Evolutionary conservation across 2,113 vertebrate species (phyloP).

Genomic region (Nannobrachium achirus): DNA sequence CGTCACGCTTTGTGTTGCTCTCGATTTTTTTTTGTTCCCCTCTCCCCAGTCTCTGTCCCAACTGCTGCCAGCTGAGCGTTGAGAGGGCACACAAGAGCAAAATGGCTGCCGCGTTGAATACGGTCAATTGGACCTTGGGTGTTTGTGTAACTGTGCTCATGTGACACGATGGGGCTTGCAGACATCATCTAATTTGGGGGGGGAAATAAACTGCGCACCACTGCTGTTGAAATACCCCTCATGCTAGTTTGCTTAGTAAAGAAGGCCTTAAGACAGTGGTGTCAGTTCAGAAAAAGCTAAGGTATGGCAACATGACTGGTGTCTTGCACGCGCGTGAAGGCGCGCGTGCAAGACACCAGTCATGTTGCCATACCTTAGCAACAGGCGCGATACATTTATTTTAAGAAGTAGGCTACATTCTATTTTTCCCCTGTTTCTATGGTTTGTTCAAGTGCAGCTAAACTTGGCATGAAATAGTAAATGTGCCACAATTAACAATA

Average conservation of each 20-base stretch:
- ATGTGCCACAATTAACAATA: too few species aligned
- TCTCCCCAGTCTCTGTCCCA: slow-evolving; percentile 71
- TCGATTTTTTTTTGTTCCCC: slow-evolving; percentile 36
- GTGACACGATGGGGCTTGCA: slow-evolving; percentile 55
- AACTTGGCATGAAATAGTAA: too few species aligned
- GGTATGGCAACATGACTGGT: too few species aligned
- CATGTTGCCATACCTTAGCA: too few species aligned
- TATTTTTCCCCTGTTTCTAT: too few species aligned
- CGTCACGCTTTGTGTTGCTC: slow-evolving; percentile 60
- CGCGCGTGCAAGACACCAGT: too few species aligned
- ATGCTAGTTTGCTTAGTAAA: slow-evolving; percentile 32
- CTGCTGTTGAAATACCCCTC: slow-evolving; percentile 44
- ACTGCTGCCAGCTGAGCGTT: slow-evolving; percentile 76
- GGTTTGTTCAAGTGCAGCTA: too few species aligned
- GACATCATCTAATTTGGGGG: slow-evolving; percentile 67
- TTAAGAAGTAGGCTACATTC: too few species aligned
- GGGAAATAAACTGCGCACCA: slow-evolving; percentile 37
- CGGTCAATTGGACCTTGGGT: background rate
- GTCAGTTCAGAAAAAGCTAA: too few species aligned
- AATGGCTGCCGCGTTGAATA: background rate
- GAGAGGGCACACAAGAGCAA: slow-evolving; percentile 34
- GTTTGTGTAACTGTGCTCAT: slow-evolving; percentile 67
- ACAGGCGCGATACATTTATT: too few species aligned
- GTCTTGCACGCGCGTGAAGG: too few species aligned
- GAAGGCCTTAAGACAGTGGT: too few species aligned